Conservation (phyloP, 1,140 invertebrate genomes). For the Anastrepha obliqua region DNA sequence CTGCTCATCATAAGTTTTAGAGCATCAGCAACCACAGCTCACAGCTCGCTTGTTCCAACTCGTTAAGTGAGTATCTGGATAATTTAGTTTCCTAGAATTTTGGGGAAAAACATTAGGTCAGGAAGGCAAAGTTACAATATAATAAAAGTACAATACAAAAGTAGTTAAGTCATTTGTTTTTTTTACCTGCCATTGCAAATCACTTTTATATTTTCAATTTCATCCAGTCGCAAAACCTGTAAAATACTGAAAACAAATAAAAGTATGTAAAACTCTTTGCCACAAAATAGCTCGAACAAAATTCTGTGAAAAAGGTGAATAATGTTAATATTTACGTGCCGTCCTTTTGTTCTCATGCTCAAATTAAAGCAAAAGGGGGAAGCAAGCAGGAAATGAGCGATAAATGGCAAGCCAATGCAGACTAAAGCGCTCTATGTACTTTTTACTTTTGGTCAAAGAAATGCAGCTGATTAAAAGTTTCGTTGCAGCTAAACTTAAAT, state of each 20-base stretch:
- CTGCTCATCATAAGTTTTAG: too few species aligned
- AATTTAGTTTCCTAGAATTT: neutral
- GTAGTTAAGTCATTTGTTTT: neutral
- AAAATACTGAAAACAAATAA: neutral
- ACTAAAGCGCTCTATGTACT: neutral
- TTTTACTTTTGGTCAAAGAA: slow-evolving; percentile 20
- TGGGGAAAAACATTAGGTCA: neutral
- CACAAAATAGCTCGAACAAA: neutral
- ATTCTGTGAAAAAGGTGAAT: neutral
- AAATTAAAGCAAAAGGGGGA: neutral
- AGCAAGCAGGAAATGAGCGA: neutral
- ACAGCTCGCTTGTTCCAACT: too few species aligned
- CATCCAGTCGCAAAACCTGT: neutral
- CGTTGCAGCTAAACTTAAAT: slow-evolving; percentile 46
- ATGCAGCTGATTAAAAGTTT: slow-evolving; percentile 52
- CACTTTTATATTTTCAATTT: neutral
- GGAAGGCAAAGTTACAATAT: neutral
- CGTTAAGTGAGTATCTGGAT: too few species aligned
- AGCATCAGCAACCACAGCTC: too few species aligned
- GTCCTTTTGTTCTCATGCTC: neutral
- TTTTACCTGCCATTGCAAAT: neutral
- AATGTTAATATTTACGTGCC: slow-evolving; percentile 4
- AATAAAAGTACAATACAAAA: neutral
- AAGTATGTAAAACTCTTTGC: neutral
- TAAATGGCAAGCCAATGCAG: neutral